These are phyloP conservation scores for Idaea biselata DNA, from an alignment of 2,888 invertebrate species.

Conservation along the genomic window DNA sequence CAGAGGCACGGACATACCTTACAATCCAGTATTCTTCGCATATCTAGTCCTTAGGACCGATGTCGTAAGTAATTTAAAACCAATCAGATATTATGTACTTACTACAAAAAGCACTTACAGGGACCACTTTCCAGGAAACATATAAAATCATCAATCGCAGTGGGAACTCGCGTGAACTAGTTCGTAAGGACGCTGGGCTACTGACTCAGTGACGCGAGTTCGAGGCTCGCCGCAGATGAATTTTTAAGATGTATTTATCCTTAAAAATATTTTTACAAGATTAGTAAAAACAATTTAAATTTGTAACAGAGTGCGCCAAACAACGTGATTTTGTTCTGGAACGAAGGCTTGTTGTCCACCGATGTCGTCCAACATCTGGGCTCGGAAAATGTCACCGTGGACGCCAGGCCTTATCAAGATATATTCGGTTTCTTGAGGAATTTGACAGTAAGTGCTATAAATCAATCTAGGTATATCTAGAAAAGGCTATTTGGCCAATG, in stretches of 20 bases:
- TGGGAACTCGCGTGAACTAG: too few species aligned
- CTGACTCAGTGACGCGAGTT: too few species aligned
- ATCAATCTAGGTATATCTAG: too few species aligned
- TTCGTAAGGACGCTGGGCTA: too few species aligned
- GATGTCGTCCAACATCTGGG: slow-evolving; percentile 82
- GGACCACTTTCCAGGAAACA: too few species aligned
- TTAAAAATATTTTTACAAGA: not conserved
- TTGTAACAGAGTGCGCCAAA: slow-evolving; percentile 41
- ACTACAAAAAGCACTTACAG: too few species aligned
- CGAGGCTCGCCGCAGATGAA: too few species aligned
- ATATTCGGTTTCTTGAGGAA: slow-evolving; percentile 78
- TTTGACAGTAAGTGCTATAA: slow-evolving; percentile 46
- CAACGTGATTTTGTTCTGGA: slow-evolving; percentile 84
- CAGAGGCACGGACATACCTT: slow-evolving; percentile 94
- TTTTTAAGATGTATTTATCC: not conserved
- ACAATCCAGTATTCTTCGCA: slow-evolving; percentile 93
- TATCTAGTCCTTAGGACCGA: slow-evolving; percentile 84
- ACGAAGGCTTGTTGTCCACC: slow-evolving; percentile 75
- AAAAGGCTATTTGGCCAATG: too few species aligned
- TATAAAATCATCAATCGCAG: too few species aligned
- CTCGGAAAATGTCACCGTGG: slow-evolving; percentile 75
- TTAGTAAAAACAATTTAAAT: not conserved
- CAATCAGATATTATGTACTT: too few species aligned
- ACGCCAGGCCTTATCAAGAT: slow-evolving; percentile 79
- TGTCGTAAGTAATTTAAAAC: slow-evolving; percentile 64